phyloP scores from a whole-genome alignment of 2,797 vertebrate species.

The Xiphophorus birchmanni region DNA sequence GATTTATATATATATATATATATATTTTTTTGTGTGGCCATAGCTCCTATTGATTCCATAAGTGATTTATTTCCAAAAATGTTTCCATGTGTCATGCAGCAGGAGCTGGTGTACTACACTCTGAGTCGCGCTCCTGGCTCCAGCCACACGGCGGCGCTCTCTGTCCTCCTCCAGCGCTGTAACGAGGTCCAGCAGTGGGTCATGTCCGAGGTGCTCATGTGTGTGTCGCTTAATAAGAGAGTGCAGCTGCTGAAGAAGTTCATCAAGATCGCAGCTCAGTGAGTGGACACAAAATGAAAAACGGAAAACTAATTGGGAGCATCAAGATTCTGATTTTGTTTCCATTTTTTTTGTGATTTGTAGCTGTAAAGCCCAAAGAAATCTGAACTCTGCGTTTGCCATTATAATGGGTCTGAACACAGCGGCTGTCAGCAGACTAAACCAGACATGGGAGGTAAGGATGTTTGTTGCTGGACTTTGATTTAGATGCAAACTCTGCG shows the following conservation, averaged over 20 bases:
- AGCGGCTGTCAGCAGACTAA: constrained; percentile 92
- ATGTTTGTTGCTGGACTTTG: neutral
- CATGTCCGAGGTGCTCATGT: constrained; percentile 95
- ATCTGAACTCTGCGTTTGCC: constrained; percentile 96
- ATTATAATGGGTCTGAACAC: constrained; percentile 99
- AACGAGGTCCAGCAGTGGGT: constrained; percentile 99
- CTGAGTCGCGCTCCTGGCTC: constrained; percentile 89
- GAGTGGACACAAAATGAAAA: constrained; percentile 62
- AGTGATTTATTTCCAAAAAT: neutral
- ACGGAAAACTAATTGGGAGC: neutral
- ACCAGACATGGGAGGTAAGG: constrained; percentile 96
- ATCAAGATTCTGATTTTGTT: neutral
- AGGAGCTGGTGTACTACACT: constrained; percentile 96
- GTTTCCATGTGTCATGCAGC: constrained; percentile 75
- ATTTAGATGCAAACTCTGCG: neutral
- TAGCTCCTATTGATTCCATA: neutral
- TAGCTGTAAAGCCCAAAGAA: constrained; percentile 96
- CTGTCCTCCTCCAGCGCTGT: constrained; percentile 93
- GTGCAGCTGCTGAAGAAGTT: constrained; percentile 98
- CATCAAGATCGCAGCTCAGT: constrained; percentile 98
- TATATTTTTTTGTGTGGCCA: too few relatives aligned
- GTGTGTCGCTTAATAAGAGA: constrained; percentile 91
- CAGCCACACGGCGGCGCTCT: constrained; percentile 89
- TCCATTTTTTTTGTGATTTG: neutral
- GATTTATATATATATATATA: too few relatives aligned